Base-by-base conservation (phyloP, 2,888 invertebrate genomes). In the Mechanitis mazaeus region DNA sequence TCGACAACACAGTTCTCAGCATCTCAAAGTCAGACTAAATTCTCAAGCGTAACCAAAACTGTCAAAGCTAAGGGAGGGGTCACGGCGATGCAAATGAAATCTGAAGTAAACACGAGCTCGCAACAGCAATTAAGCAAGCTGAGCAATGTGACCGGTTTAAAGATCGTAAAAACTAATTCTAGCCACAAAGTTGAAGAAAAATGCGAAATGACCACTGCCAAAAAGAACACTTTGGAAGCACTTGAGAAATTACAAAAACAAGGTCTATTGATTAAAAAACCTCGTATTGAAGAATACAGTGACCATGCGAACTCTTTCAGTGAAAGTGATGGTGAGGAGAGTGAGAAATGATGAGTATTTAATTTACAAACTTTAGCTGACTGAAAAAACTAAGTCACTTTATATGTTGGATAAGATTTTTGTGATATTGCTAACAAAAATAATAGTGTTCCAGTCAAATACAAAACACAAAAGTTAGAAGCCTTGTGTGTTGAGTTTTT, bases 261-360 rank as follows among this genome's bases (percentile, higher is more conserved):
- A 66, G 90, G 90, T 58, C 76, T 90, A 9, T 75, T 89, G 69
- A 78, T 90, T 7, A 89, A 90, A 69, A 88, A 87, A 63, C 90
- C 90, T 33, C 80, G 83, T 5, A 56, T 82, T 61, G 87, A 83
- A 35, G 79, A 82, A 54, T 75, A 77, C 42, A 78, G 73, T 70
- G 80, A 80, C 53, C 69, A 75, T 56, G 77, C 75, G 12, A 72
- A 81, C 54, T 75, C 73, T 12, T 75, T 69, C 65, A 69, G 69
- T 65, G 74, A 71, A 33, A 77, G 73, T 47, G 77, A 78, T 56
- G 78, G 79, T 56, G 75, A 80, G 65, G 42, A 63, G 42, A 67
- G 61, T 60, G 69, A 67, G 53, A 60, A 66, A 66, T 64, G 58
- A 65, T 62, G 31, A 56, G 54, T 56, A 61, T 58, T 63, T 31